Base-by-base conservation (phyloP, 2,113 vertebrate genomes). In the Gallinago media region DNA sequence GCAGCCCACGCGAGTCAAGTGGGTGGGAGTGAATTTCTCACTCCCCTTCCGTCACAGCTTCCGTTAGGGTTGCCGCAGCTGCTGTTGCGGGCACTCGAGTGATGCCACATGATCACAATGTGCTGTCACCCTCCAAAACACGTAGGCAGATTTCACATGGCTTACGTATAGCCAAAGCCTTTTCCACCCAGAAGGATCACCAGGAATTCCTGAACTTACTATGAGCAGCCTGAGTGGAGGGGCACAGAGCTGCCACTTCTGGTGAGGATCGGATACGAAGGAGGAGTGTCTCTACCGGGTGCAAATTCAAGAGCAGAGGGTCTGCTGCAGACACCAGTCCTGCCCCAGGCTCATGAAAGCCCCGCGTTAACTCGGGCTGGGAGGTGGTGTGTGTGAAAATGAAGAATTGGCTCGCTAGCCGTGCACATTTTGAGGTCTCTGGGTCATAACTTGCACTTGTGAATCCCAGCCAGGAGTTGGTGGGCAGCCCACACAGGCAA, bases 11-110 rank as follows among this genome's bases (percentile, higher is more conserved):
- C 7, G 8, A 96, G 88, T 86, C 90, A 88, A 56, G 85, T 26
- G 59, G 94, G 94, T 96, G 88, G 96, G 92, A 96, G 90, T 89
- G 85, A 80, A 82, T 86, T 96, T 85, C 76, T 96, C 56, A 56
- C 72, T 72, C 92, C 52, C 34, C 34, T 95, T 96, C 90, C 95
- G 89, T n/a, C 88, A 42, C 82, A 84, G 84, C 92, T 96, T 93
- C 94, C 76, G 6, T 8, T 61, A 71, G 34, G 46, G 80, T 47
- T 84, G 83, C 85, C 72, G 27, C 79, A 8, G 67, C 36, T 5
- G 1, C 88, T 94, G 83, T 59, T 93, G 40, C 0, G 32, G 92
- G 90, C 88, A 49, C 75, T 44, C 3, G 0, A 56, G 79, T 61
- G 83, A 68, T 81, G 90, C 75, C 1, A 5, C 27, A 38, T 54